A percentile compares a stretch with the other conserved stretches of the same genome.
Conservation (phyloP, 2,113 vertebrate genomes). For the Lipotes vexillifer region DNA sequence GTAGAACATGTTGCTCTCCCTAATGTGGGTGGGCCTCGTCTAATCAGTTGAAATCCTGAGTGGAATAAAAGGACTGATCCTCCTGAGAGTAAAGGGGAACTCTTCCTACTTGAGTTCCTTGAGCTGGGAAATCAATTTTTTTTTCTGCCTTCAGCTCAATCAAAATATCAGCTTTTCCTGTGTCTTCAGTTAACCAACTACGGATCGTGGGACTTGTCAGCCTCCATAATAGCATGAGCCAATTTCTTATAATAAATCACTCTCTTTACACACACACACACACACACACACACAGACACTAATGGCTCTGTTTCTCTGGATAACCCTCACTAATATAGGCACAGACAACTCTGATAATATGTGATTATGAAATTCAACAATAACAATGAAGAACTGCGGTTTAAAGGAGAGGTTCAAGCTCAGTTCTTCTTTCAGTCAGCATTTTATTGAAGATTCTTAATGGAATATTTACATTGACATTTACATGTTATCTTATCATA, state of each 20-base stretch:
- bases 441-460: constrained; percentile 9
- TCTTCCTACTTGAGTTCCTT: not conserved
- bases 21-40: not conserved
- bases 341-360: not conserved
- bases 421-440: not conserved
- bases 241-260: constrained; percentile 19
- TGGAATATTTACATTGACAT: constrained; percentile 24
- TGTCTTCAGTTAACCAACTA: not conserved
- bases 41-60: not conserved
- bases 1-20: not conserved
- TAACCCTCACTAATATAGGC: not conserved
- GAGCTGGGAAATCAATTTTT: not conserved
- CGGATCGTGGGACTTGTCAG: not conserved
- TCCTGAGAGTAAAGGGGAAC: not conserved
- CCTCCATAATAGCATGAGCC: not conserved
- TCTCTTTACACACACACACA: not conserved
- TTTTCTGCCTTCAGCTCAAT: not conserved
- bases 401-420: constrained; percentile 13
- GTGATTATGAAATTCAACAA: constrained; percentile 27
- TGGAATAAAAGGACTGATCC: not conserved
- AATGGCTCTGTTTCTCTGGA: not conserved
- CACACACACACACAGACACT: not conserved
- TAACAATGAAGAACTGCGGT: not conserved
- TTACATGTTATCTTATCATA: not conserved
- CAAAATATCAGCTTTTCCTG: not conserved